A percentile compares a stretch with the other conserved stretches of the same genome.
phyloP scores from a whole-genome alignment of 2,797 vertebrate genomes.

The Gobionotothen gibberifrons region DNA sequence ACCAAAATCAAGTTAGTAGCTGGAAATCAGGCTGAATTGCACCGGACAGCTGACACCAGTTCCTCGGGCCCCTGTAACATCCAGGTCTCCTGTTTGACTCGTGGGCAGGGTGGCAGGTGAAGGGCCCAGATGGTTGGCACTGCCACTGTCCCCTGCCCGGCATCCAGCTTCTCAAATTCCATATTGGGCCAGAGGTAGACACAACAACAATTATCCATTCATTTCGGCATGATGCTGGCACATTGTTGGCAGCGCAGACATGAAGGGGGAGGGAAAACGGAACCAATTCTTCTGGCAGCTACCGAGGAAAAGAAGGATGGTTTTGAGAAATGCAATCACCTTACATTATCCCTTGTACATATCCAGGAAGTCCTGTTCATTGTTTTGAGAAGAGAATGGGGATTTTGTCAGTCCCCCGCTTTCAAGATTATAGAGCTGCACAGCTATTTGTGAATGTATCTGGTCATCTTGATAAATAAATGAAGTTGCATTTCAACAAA shows the following conservation, averaged over 20 bases:
- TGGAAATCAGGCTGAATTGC: constrained; percentile 40
- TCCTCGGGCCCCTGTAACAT: constrained; percentile 17
- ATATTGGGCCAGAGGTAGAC: constrained; percentile 51
- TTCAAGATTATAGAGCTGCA: background rate
- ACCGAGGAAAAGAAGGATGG: constrained; percentile 19
- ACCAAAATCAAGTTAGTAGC: constrained; percentile 8
- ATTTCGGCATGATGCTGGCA: constrained; percentile 46
- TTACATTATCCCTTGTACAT: constrained; percentile 17
- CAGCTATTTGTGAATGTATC: background rate
- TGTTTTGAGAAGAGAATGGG: background rate
- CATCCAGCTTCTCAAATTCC: constrained; percentile 58
- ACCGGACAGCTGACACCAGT: constrained; percentile 34
- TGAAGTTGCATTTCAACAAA: background rate
- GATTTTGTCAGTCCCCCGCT: background rate
- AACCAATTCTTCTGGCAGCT: constrained; percentile 5
- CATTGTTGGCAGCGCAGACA: constrained; percentile 36
- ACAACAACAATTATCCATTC: constrained; percentile 65
- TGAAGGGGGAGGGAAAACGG: constrained; percentile 49
- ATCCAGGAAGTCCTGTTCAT: constrained; percentile 30
- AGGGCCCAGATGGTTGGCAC: constrained; percentile 55
- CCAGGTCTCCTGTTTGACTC: constrained; percentile 46
- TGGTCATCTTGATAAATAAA: background rate
- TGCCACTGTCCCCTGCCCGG: constrained; percentile 30
- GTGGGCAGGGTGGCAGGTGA: constrained; percentile 49
- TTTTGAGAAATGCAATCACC: constrained; percentile 36